These are phyloP conservation scores for Diabrotica undecimpunctata DNA, from an alignment of 1,140 invertebrate species.

Conservation along the genomic window DNA sequence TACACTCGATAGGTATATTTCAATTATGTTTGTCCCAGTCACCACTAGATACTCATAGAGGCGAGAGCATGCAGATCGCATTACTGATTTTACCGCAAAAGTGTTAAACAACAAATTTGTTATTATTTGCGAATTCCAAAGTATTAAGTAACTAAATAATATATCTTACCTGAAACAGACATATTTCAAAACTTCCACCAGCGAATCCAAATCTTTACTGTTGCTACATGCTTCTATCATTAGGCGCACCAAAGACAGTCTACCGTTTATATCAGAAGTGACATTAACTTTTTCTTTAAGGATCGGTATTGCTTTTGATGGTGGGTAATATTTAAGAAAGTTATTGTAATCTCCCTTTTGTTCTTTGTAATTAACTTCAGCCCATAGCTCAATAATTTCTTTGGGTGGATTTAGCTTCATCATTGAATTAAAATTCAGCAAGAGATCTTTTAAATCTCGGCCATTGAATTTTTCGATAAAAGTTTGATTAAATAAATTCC, in stretches of 20 bases:
- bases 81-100: too few relatives aligned
- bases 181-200: slow-evolving; percentile 22
- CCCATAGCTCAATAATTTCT: slow-evolving; percentile 10
- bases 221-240: slow-evolving; percentile 11
- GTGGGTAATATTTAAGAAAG: slow-evolving; percentile 19
- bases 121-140: too few relatives aligned
- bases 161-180: slow-evolving; percentile 15
- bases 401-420: slow-evolving; percentile 4
- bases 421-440: not conserved
- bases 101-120: too few relatives aligned
- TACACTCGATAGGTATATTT: too few relatives aligned
- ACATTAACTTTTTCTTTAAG: slow-evolving; percentile 25
- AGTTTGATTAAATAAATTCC: slow-evolving; percentile 7
- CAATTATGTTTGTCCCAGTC: too few relatives aligned
- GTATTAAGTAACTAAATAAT: too few relatives aligned
- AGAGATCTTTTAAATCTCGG: not conserved
- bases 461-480: not conserved
- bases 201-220: slow-evolving; percentile 18
- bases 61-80: too few relatives aligned
- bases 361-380: slow-evolving; percentile 12
- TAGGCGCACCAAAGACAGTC: slow-evolving; percentile 5
- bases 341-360: slow-evolving; percentile 8
- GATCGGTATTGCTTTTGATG: slow-evolving; percentile 13
- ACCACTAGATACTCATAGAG: too few relatives aligned
- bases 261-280: slow-evolving; percentile 15